A percentile compares a stretch with the other conserved stretches of the same genome.
phyloP scores from a whole-genome alignment of 2,797 vertebrate species.

The Paguma larvata region DNA sequence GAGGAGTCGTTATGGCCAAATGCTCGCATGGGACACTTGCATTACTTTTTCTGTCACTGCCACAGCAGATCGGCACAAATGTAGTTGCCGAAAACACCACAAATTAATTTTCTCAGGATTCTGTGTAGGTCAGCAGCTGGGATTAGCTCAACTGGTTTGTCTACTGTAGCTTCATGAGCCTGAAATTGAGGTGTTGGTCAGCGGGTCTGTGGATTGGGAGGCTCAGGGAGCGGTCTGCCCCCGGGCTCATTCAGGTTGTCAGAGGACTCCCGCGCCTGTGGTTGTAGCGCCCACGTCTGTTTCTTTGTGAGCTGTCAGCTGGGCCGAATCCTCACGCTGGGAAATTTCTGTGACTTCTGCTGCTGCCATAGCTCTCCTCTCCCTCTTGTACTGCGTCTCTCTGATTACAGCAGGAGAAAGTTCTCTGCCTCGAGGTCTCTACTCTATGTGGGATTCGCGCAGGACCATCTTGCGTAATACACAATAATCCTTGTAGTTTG shows the following conservation, averaged over 20 bases:
- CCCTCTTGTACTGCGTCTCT: neutral
- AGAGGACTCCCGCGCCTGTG: neutral
- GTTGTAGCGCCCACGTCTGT: neutral
- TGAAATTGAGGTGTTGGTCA: neutral
- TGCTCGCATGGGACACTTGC: neutral
- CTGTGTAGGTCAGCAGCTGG: neutral
- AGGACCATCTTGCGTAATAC: neutral
- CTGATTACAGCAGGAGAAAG: neutral
- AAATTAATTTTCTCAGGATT: neutral
- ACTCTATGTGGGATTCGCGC: neutral
- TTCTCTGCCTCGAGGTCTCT: neutral
- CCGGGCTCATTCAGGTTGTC: neutral
- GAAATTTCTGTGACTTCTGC: neutral
- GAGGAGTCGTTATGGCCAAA: neutral
- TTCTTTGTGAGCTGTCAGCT: neutral
- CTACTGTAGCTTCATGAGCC: neutral
- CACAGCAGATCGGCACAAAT: neutral
- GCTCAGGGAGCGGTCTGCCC: neutral
- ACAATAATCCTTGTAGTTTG: neutral
- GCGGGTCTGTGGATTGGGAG: neutral
- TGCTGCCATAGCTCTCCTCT: neutral
- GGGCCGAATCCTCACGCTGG: neutral
- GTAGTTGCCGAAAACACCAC: neutral
- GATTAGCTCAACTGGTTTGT: neutral
- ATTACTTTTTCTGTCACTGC: constrained; percentile 35